A percentile compares a stretch with the other conserved stretches of the same genome.
phyloP scores from a whole-genome alignment of 2,888 invertebrate genomes.

The Perdita meconis region DNA sequence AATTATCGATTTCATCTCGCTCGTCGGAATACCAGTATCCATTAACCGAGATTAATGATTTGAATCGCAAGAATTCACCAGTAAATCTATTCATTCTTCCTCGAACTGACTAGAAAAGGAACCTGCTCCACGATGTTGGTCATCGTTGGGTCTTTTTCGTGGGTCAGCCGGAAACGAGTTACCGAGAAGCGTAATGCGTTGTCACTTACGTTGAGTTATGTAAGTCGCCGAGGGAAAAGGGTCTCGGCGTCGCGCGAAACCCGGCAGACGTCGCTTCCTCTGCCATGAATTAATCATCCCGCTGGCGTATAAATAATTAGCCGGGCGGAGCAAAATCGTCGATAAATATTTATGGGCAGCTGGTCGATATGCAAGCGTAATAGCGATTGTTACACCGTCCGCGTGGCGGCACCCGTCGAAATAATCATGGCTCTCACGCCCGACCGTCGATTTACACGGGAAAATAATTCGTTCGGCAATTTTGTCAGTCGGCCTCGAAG shows the following conservation, averaged over 20 bases:
- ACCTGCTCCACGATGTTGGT: not conserved
- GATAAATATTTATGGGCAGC: slow-evolving; percentile 74
- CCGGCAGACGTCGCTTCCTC: slow-evolving; percentile 45
- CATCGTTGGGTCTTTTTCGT: not conserved
- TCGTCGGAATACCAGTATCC: too few relatives aligned
- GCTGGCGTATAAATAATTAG: slow-evolving; percentile 71
- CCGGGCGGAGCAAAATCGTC: slow-evolving; percentile 64
- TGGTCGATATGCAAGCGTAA: slow-evolving; percentile 70
- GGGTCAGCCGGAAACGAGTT: slow-evolving; percentile 6
- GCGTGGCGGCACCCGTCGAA: slow-evolving; percentile 60
- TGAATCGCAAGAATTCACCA: too few relatives aligned
- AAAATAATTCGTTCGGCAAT: slow-evolving; percentile 66
- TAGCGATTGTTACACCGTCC: slow-evolving; percentile 67
- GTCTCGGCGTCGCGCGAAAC: slow-evolving; percentile 20
- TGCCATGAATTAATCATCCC: slow-evolving; percentile 71
- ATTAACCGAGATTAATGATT: too few relatives aligned
- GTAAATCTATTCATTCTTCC: not conserved
- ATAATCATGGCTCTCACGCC: slow-evolving; percentile 64
- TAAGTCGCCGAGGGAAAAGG: slow-evolving; percentile 47
- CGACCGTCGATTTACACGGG: slow-evolving; percentile 54
- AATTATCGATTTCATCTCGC: too few relatives aligned
- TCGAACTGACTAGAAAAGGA: not conserved
- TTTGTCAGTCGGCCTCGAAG: slow-evolving; percentile 45
- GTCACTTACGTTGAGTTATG: slow-evolving; percentile 55
- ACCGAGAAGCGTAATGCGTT: slow-evolving; percentile 40